Base-by-base conservation (phyloP, 2,113 vertebrate genomes). In the Erythrolamprus reginae region DNA sequence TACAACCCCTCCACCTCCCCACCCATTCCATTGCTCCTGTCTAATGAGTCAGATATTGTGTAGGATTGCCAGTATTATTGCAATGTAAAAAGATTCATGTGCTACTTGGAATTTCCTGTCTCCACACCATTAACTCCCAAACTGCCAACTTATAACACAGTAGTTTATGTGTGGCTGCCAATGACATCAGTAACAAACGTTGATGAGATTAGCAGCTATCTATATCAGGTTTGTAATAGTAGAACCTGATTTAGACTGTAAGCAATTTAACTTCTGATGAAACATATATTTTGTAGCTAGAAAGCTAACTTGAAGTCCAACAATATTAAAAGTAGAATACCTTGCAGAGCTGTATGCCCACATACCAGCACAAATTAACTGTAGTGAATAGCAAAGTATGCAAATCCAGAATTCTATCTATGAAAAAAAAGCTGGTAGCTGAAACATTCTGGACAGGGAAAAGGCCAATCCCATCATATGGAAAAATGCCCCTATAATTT, bases 1-100 rank as follows among this genome's bases (percentile, higher is more conserved):
- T n/a, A n/a, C n/a, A n/a, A n/a, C 3, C 7, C 0, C 7, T 15
- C 1, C 6, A 0, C n/a, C 13, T 10, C 28, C n/a, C 24, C 33
- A 33, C 33, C 5, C 33, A 77, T 21, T 21, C 17, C 33, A 77
- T 77, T 77, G 70, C 70, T 77, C 70, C 70, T 77, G 70, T 3
- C 33, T 77, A 77, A 42, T 77, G 70, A 77, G 33, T 77, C 70
- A 77, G 33, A 19, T 77, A 42, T 42, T 9, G 70, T 77, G 33
- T 42, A 42, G 70, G 17, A 42, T 77, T 21, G 33, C 70, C 70
- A 77, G 70, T 77, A 77, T 42, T 77, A 33, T 77, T 77, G 70
- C 1, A 1, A 17, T 42, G 70, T 3, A 3, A 77, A 21, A n/a
- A n/a, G 33, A 21, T 19, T 42, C 33, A 42, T 77, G 33, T n/a